A percentile compares a stretch with the other conserved stretches of the same genome.
Conservation (phyloP, 2,113 vertebrate species). For the Colaptes auratus region DNA sequence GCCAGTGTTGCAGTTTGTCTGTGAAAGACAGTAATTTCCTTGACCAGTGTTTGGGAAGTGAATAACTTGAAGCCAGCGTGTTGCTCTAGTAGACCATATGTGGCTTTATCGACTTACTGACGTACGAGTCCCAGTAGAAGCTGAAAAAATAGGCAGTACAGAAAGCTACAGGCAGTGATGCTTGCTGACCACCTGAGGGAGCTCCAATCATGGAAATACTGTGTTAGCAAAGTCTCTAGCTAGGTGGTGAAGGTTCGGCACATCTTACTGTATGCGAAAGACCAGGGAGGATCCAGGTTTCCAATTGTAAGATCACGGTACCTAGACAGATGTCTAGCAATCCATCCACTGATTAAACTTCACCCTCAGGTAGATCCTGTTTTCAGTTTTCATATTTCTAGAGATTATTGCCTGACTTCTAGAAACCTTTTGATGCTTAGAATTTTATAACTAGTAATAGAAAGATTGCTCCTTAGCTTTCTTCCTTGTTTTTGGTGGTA, state of each 20-base stretch:
- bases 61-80: neutral
- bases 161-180: neutral
- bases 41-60: neutral
- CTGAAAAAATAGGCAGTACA: neutral
- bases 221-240: neutral
- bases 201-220: neutral
- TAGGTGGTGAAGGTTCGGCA: neutral
- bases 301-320: neutral
- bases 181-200: neutral
- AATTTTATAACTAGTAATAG: neutral
- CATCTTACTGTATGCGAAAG: neutral
- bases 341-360: neutral
- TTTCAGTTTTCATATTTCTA: neutral
- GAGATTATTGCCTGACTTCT: neutral
- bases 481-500: neutral
- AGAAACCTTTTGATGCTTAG: neutral
- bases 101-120: neutral
- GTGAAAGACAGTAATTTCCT: neutral
- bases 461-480: neutral
- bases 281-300: neutral
- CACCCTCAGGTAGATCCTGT: neutral
- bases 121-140: neutral
- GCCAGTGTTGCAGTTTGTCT: neutral
- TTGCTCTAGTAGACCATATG: neutral
- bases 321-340: neutral